Evolutionary conservation across 2,888 invertebrate genomes (phyloP), one percentile per base, ranked within the genome.

Genomic region (Cerceris rybyensis): DNA sequence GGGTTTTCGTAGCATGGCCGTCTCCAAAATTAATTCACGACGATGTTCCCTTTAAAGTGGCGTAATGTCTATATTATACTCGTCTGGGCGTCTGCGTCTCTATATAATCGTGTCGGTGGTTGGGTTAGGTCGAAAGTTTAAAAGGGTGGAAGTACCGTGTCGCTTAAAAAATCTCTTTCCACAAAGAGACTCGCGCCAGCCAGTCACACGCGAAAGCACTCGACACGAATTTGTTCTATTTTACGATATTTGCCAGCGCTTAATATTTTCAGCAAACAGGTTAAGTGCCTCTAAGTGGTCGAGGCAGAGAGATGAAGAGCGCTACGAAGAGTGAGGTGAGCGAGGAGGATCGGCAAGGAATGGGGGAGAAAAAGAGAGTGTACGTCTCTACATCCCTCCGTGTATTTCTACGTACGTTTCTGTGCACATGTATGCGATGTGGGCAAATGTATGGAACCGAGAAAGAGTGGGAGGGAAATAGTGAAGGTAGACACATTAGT

Each of bases 201-300:
- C 80, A 78, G 78, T 83, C 83, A 82, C 84, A 81, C 81, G 87
- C 82, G 85, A 87, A 88, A 84, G 84, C 84, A 86, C 89, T 88
- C 84, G 87, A 87, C 87, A 85, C 87, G 86, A 87, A 88, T 88
- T 86, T 87, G 88, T 87, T 84, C 88, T 80, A 87, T 85, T 87
- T 88, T 84, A 83, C 75, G 85, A 88, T 88, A 88, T 89, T 89
- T 89, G 84, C 88, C 81, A 82, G 81, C 81, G 84, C 86, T 88
- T 88, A 88, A 89, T 88, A 88, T 89, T 89, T 89, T 89, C 79
- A 82, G 88, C 88, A 89, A 89, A 89, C 89, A 89, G 85, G 86
- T 87, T 88, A 88, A 89, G 89, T 88, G 89, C 80, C 84, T 83
- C 81, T 85, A 87, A 88, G 88, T 89, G 88, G 88, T 77, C 82